Base-by-base conservation (phyloP, 2,888 invertebrate species). In the Helleia helle region DNA sequence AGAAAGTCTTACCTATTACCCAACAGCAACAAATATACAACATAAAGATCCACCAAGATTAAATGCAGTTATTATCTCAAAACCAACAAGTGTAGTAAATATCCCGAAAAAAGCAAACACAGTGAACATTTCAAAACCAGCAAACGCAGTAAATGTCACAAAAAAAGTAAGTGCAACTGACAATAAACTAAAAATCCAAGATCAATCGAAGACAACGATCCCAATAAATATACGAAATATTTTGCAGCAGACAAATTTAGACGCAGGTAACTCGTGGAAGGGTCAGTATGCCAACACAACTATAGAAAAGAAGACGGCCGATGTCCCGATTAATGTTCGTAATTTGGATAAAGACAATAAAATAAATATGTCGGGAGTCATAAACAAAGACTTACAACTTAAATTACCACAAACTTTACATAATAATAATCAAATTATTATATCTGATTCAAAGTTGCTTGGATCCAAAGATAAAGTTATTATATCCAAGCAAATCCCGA, bases 131-230 rank as follows among this genome's bases (percentile, higher is more conserved):
- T 11, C 34, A 22, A 34, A 34, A 11, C 6, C 11, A 3, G 11
- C 12, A 4, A 34, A 11, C 18, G 34, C n/a, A n/a, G n/a, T n/a
- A n/a, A n/a, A n/a, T n/a, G n/a, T n/a, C n/a, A n/a, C n/a, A n/a
- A n/a, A n/a, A n/a, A n/a, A n/a, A n/a, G n/a, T n/a, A n/a, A n/a
- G 12, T 12, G 18, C 18, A 18, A 11, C 11, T 12, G 34, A 43
- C 37, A 12, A 9, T 8, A 38, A 40, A 30, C 7, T 31, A 14
- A 31, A 41, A 42, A 41, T 44, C n/a, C 7, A 18, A 7, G 40
- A 38, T 5, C 24, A 44, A 7, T 31, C 45, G 30, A 55, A 34
- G 12, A 3, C 9, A 1, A 18, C 6, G 12, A 17, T 8, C 11
- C 34, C 34, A 11, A 7, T 34, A 12, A 18, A 34, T 12, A 7